These are phyloP conservation scores for Mimumesa dahlbomi DNA, from an alignment of 2,888 invertebrate genomes.

Conservation along the genomic window DNA sequence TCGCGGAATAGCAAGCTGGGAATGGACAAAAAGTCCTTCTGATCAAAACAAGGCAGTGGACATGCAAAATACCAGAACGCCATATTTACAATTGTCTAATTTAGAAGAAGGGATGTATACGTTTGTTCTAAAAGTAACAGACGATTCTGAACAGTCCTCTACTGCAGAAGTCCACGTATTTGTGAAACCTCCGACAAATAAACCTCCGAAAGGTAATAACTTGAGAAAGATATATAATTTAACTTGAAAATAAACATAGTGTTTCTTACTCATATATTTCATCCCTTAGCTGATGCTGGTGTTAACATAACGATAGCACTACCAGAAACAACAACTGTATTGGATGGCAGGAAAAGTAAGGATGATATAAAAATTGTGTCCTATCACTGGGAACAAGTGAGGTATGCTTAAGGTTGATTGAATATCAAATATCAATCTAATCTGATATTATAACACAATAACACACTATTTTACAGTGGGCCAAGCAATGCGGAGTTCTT, in stretches of 20 bases:
- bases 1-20: conserved; percentile 95
- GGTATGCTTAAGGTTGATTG: conserved; percentile 74
- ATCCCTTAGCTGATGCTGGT: conserved; percentile 82
- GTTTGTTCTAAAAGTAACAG: conserved; percentile 95
- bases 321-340: conserved; percentile 89
- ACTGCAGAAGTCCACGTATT: conserved; percentile 95
- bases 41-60: conserved; percentile 95
- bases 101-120: conserved; percentile 97
- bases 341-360: conserved; percentile 90
- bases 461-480: conserved; percentile 78
- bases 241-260: neutral
- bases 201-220: conserved; percentile 86
- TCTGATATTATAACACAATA: conserved; percentile 14
- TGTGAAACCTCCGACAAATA: conserved; percentile 94
- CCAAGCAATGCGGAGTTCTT: conserved; percentile 81
- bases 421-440: conserved; percentile 17
- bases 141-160: conserved; percentile 93
- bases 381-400: conserved; percentile 92
- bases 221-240: neutral
- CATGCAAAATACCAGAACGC: conserved; percentile 97
- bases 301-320: conserved; percentile 86
- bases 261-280: conserved; percentile 13
- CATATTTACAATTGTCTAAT: conserved; percentile 93
- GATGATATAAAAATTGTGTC: conserved; percentile 92
- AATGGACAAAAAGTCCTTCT: conserved; percentile 95